phyloP scores from a whole-genome alignment of 2,113 vertebrate genomes.

The Ibidorhyncha struthersii region DNA sequence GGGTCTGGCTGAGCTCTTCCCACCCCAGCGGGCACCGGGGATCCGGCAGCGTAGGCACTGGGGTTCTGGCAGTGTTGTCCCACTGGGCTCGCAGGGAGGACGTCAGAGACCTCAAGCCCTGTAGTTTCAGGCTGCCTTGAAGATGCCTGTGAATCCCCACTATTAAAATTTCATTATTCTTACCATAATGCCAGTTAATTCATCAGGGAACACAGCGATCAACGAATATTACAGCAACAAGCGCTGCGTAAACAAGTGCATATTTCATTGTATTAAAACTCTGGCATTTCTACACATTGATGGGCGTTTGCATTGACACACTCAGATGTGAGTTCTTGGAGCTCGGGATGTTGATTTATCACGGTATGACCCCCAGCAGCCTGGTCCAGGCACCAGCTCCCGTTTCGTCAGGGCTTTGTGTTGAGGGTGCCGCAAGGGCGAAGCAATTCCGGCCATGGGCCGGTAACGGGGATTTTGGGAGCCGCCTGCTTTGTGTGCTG shows the following conservation, averaged over 20 bases:
- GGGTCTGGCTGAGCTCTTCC: not conserved
- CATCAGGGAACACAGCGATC: not conserved
- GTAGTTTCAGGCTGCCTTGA: not conserved
- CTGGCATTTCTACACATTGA: not conserved
- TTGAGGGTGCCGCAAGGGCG: not conserved
- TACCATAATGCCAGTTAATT: not conserved
- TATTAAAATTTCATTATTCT: not conserved
- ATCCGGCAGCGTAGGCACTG: not conserved
- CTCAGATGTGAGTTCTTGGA: not conserved
- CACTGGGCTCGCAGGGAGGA: not conserved
- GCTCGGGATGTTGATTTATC: not conserved
- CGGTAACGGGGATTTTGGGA: not conserved
- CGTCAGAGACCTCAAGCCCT: not conserved
- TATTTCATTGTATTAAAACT: not conserved
- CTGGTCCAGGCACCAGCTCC: not conserved
- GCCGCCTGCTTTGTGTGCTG: not conserved
- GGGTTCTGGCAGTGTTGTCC: not conserved
- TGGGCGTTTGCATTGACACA: fast-evolving
- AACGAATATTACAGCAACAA: not conserved
- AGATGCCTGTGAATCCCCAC: not conserved
- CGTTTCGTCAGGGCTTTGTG: fast-evolving
- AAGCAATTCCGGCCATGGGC: not conserved
- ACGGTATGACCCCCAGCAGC: not conserved
- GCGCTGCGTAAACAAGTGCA: fast-evolving
- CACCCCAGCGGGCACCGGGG: not conserved